Conservation (phyloP, 2,113 vertebrate genomes). For the Kryptolebias marmoratus region DNA sequence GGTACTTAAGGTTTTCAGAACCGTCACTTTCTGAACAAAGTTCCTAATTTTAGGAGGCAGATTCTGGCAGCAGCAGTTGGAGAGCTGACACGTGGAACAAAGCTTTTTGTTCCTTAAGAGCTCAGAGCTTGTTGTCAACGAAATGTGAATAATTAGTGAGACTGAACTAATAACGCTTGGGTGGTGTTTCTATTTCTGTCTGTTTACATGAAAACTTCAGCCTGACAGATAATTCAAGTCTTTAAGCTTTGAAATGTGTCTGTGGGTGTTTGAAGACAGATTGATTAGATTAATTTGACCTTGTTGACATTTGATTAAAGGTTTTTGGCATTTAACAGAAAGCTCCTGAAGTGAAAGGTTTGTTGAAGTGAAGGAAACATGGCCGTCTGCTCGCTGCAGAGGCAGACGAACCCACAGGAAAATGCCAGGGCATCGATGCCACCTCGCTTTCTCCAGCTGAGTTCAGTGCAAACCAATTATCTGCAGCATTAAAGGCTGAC, state of each 20-base stretch:
- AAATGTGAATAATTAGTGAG: neutral
- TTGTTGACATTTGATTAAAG: neutral
- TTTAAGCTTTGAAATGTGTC: neutral
- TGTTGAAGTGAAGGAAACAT: neutral
- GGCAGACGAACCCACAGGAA: too few species aligned
- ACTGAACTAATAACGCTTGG: too few species aligned
- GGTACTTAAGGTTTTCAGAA: too few species aligned
- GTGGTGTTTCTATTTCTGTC: too few species aligned
- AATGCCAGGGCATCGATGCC: neutral
- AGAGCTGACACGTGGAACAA: neutral
- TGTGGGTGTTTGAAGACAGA: neutral
- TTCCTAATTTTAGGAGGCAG: neutral
- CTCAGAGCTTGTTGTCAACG: neutral
- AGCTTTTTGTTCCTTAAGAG: conserved; percentile 10
- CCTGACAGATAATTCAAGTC: too few species aligned
- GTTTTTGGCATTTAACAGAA: neutral
- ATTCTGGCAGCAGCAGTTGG: neutral
- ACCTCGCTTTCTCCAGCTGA: conserved; percentile 6
- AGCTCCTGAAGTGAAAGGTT: neutral
- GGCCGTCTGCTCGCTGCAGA: neutral
- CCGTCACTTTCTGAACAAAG: neutral
- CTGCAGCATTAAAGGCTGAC: conserved; percentile 40
- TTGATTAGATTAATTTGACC: neutral
- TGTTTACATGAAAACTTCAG: too few species aligned
- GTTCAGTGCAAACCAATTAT: conserved; percentile 58